Conservation (phyloP, 1,140 invertebrate species). For the Solenopsis invicta region DNA sequence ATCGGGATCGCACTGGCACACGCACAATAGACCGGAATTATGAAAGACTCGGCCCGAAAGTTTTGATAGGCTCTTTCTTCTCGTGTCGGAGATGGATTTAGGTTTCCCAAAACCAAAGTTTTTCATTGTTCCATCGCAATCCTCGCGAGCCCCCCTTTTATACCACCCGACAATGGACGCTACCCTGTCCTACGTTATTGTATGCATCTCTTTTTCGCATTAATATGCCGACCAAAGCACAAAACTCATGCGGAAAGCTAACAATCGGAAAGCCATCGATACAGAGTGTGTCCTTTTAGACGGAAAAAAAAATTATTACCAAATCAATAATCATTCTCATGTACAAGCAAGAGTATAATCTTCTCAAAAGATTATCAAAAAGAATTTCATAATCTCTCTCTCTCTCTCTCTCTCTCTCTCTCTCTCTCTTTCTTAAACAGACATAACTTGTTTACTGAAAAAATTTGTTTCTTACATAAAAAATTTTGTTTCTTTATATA, state of each 20-base stretch:
- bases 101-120: slow-evolving; percentile 58
- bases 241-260: background rate
- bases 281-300: too few relatives aligned
- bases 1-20: slow-evolving; percentile 54
- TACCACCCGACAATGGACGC: slow-evolving; percentile 40
- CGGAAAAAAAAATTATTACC: too few relatives aligned
- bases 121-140: slow-evolving; percentile 60
- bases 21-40: slow-evolving; percentile 60
- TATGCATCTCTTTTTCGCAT: slow-evolving; percentile 51
- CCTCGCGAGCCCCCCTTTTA: slow-evolving; percentile 47
- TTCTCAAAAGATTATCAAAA: too few relatives aligned
- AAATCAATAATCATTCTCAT: too few relatives aligned
- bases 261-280: slow-evolving; percentile 29
- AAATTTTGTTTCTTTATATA: too few relatives aligned
- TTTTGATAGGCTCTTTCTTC: slow-evolving; percentile 64
- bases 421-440: too few relatives aligned
- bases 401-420: too few relatives aligned
- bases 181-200: slow-evolving; percentile 54
- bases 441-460: too few relatives aligned
- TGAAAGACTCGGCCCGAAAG: slow-evolving; percentile 56
- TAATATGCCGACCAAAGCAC: slow-evolving; percentile 16
- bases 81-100: slow-evolving; percentile 62
- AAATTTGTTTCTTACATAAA: too few relatives aligned
- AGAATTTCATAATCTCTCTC: too few relatives aligned
- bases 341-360: too few relatives aligned